Conservation (phyloP, 2,113 vertebrate species). For the Saiga tatarica region DNA sequence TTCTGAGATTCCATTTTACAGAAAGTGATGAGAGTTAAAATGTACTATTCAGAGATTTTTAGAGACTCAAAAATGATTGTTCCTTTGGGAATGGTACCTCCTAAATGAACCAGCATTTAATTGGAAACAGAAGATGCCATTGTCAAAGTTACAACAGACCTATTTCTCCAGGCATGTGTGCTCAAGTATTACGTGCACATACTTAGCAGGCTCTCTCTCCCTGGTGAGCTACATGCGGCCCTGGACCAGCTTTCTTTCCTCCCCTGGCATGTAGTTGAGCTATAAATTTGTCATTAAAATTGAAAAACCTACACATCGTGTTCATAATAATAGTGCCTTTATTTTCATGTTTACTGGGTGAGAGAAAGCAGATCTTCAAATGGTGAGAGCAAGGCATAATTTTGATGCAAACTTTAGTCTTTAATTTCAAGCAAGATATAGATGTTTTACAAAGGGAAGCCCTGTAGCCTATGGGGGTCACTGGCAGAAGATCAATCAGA, state of each 20-base stretch:
- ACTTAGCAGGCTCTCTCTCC: not conserved
- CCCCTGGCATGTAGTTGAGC: not conserved
- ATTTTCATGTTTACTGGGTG: not conserved
- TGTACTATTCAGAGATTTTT: conserved; percentile 3
- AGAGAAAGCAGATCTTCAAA: not conserved
- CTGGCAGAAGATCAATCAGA: not conserved
- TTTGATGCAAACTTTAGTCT: not conserved
- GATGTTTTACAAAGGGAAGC: not conserved
- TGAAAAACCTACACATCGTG: not conserved
- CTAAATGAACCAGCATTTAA: conserved; percentile 43
- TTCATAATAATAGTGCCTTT: not conserved
- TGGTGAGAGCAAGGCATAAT: not conserved
- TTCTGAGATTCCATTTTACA: conserved; percentile 3
- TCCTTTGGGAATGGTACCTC: not conserved
- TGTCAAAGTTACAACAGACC: not conserved
- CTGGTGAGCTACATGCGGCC: not conserved
- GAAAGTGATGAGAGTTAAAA: conserved; percentile 38
- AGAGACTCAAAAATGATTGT: not conserved
- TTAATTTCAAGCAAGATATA: not conserved
- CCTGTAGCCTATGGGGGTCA: not conserved
- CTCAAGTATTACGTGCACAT: not conserved
- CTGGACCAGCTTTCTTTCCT: not conserved
- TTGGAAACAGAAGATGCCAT: conserved; percentile 42
- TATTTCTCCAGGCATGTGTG: not conserved
- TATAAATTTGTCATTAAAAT: conserved; percentile 27